Percentiles rank a stretch among this genome's conserved stretches.
These are phyloP conservation scores for Elgaria multicarinata DNA, from an alignment of 2,113 vertebrate species.

Conservation along the genomic window DNA sequence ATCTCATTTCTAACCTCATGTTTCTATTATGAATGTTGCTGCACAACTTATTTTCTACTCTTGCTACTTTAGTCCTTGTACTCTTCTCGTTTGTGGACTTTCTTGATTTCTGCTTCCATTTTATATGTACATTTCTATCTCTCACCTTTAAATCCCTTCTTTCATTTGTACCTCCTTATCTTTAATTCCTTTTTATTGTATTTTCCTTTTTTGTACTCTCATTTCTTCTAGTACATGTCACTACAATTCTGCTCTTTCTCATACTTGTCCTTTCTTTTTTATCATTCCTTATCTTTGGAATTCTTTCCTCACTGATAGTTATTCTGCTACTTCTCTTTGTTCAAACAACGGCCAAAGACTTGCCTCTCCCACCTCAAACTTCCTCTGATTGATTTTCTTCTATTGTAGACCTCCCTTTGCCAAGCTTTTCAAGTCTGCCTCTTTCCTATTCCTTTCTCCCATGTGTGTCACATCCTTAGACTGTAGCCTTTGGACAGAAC, in stretches of 20 bases:
- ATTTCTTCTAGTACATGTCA: neutral
- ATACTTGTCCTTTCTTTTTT: neutral
- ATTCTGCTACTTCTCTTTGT: neutral
- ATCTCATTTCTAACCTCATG: neutral
- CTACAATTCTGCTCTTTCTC: neutral
- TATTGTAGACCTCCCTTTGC: neutral
- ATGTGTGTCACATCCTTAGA: neutral
- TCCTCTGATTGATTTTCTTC: neutral
- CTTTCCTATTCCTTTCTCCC: neutral
- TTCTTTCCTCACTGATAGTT: neutral
- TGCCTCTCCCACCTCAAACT: too few species aligned
- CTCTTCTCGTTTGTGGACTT: neutral
- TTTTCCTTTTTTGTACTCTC: neutral
- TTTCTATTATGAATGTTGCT: constrained; percentile 1
- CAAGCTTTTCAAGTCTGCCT: neutral
- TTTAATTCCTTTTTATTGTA: neutral
- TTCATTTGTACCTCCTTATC: neutral
- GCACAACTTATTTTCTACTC: neutral
- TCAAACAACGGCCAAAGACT: neutral
- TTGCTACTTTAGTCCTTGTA: neutral
- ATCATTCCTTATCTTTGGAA: neutral
- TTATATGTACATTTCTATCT: neutral
- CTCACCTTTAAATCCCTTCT: neutral
- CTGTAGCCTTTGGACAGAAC: too few species aligned
- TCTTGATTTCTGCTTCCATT: neutral